Evolutionary conservation across 1,140 invertebrate species (phyloP).

Genomic region (Cylas formicarius): DNA sequence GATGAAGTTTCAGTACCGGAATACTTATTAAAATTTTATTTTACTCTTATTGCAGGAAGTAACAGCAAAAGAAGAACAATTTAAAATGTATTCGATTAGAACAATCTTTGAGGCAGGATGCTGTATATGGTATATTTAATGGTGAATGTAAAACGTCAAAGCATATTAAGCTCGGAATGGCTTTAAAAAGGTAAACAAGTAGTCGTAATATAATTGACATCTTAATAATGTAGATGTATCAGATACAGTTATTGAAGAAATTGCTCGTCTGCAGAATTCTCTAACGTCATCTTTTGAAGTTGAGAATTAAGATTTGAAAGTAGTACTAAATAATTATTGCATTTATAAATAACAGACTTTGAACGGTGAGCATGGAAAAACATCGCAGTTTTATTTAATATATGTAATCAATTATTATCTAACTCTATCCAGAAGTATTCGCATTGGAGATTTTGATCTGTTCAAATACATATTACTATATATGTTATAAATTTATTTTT

Average conservation of each 20-base stretch:
- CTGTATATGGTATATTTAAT: constrained; percentile 26
- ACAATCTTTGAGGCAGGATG: constrained; percentile 23
- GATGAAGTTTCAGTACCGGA: constrained; percentile 20
- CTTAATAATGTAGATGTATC: too few species aligned
- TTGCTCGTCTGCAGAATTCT: too few species aligned
- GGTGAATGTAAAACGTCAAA: constrained; percentile 31
- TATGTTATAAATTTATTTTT: constrained; percentile 28
- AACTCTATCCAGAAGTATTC: constrained; percentile 28
- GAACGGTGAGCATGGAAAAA: constrained; percentile 34
- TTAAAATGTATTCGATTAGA: constrained; percentile 11
- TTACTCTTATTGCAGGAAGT: constrained; percentile 14
- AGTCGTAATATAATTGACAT: constrained; percentile 34
- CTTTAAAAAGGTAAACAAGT: constrained; percentile 33
- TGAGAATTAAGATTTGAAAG: constrained; percentile 14
- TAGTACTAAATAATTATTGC: constrained; percentile 26
- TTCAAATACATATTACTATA: constrained; percentile 19
- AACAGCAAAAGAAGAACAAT: constrained; percentile 12
- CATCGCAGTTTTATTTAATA: constrained; percentile 37
- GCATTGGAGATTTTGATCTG: constrained; percentile 31
- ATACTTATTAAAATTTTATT: constrained; percentile 17
- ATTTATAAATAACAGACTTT: constrained; percentile 26
- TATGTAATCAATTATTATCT: constrained; percentile 34
- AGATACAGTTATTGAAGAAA: too few species aligned
- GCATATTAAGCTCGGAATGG: constrained; percentile 31
- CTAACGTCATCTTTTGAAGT: too few species aligned